Conservation (phyloP, 2,888 invertebrate genomes). For the Tenthredo amoena region DNA sequence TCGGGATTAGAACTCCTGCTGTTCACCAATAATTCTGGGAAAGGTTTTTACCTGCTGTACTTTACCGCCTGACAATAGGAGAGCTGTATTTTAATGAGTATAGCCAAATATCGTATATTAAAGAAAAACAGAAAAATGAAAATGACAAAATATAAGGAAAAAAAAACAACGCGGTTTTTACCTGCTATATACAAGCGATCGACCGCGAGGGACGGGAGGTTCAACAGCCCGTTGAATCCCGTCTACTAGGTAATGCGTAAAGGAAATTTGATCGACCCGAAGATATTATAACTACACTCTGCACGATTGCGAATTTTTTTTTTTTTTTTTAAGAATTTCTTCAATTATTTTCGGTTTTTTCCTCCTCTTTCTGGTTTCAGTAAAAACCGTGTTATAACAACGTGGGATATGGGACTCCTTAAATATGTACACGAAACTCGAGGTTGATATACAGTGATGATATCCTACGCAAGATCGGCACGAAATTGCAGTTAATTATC, state of each 20-base stretch:
- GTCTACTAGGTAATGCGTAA: slow-evolving; percentile 21
- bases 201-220: slow-evolving; percentile 2
- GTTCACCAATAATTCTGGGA: slow-evolving; percentile 5
- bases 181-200: slow-evolving; percentile 17
- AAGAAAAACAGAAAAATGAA: background rate
- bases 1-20: slow-evolving; percentile 25
- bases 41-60: background rate
- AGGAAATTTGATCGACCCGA: slow-evolving; percentile 38
- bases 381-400: background rate
- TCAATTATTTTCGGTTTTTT: background rate
- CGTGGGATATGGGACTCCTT: background rate
- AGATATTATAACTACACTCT: background rate
- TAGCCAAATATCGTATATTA: background rate
- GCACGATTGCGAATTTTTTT: background rate
- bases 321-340: background rate
- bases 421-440: background rate
- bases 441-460: background rate
- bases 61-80: background rate
- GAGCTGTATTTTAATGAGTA: background rate
- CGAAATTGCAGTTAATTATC: background rate
- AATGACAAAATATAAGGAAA: background rate
- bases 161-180: background rate
- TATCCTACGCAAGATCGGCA: background rate
- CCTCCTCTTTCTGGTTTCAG: background rate
- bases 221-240: slow-evolving; percentile 26